Conservation (phyloP, 2,888 invertebrate genomes). For the Mythimna albipuncta region DNA sequence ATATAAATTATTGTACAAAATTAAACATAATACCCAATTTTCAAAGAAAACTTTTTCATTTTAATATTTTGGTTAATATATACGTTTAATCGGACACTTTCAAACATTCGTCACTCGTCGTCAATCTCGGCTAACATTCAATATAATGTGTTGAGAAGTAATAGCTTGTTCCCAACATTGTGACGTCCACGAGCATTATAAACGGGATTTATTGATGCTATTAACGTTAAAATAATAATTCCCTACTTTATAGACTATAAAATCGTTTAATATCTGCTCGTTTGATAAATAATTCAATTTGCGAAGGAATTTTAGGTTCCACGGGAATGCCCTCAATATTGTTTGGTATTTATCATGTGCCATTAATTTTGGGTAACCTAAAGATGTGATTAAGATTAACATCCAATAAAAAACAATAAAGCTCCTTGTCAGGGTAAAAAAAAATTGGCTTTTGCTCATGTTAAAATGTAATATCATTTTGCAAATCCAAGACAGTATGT, state of each 20-base stretch:
- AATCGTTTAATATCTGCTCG: constrained; percentile 84
- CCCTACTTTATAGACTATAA: constrained; percentile 85
- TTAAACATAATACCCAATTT: too few relatives aligned
- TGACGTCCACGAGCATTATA: constrained; percentile 75
- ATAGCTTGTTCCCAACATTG: constrained; percentile 70
- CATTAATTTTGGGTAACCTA: constrained; percentile 59
- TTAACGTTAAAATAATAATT: constrained; percentile 88
- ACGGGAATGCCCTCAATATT: constrained; percentile 54
- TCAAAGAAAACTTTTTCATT: neutral
- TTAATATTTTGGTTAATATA: neutral
- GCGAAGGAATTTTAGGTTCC: constrained; percentile 65
- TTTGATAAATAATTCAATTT: constrained; percentile 86
- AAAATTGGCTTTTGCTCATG: neutral
- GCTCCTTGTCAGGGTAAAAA: too few relatives aligned
- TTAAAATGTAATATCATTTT: too few relatives aligned
- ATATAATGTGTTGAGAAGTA: constrained; percentile 16
- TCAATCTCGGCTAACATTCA: constrained; percentile 14
- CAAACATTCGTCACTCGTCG: neutral
- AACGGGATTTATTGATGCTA: constrained; percentile 83
- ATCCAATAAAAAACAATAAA: constrained; percentile 6
- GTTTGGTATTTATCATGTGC: constrained; percentile 46
- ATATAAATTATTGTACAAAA: too few relatives aligned
- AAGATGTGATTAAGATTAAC: constrained; percentile 12
- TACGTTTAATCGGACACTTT: neutral
- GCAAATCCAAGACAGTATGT: too few relatives aligned